Conservation (phyloP, 2,888 invertebrate genomes). For the Trichopoda pennipes region DNA sequence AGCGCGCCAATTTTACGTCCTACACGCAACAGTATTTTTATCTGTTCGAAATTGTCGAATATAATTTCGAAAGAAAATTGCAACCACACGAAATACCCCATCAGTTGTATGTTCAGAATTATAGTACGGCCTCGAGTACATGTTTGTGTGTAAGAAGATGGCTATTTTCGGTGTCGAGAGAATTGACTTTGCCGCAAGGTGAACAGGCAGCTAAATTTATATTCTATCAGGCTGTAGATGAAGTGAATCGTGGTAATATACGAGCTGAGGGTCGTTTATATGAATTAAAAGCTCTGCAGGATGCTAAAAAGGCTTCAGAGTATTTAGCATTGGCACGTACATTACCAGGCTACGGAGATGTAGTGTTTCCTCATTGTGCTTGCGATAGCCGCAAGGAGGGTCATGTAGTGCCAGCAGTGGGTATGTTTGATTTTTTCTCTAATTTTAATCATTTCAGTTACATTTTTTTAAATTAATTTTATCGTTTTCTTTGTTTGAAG, state of each 20-base stretch:
- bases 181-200: constrained; percentile 86
- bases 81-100: constrained; percentile 97
- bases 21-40: constrained; percentile 95
- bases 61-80: constrained; percentile 97
- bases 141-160: constrained; percentile 94
- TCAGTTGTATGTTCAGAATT: constrained; percentile 99
- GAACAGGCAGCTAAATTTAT: constrained; percentile 90
- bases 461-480: neutral
- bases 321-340: constrained; percentile 92
- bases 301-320: constrained; percentile 91
- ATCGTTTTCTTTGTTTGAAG: constrained; percentile 75
- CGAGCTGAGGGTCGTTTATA: constrained; percentile 94
- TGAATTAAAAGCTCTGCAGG: constrained; percentile 97
- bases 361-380: constrained; percentile 96
- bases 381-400: constrained; percentile 95
- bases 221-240: constrained; percentile 97
- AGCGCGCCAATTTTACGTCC: constrained; percentile 90
- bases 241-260: constrained; percentile 96
- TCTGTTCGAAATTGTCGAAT: constrained; percentile 97
- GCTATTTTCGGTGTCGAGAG: constrained; percentile 89
- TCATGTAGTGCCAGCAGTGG: constrained; percentile 89
- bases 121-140: constrained; percentile 97
- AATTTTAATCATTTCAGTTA: neutral
- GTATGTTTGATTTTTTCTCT: constrained; percentile 79
- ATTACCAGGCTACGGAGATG: constrained; percentile 95